Conservation (phyloP, 2,888 invertebrate genomes). For the Scaptodrosophila latifasciaeformis region DNA sequence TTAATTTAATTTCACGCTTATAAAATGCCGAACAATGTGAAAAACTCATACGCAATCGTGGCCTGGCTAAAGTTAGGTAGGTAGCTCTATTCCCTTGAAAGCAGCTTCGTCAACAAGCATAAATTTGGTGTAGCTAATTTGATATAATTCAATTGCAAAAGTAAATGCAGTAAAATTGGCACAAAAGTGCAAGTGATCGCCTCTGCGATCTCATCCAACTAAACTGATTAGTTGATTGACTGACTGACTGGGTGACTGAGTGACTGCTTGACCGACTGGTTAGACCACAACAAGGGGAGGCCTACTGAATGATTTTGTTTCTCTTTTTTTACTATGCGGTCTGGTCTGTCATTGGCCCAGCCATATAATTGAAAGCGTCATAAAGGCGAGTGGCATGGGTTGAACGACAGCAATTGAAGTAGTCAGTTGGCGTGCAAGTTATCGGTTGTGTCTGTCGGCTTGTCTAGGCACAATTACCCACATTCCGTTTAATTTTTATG, state of each 20-base stretch:
- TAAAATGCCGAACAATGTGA: constrained; percentile 54
- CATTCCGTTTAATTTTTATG: no score
- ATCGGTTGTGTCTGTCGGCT: constrained; percentile 7
- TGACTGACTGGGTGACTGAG: no score
- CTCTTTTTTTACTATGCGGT: no score
- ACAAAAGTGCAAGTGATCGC: constrained; percentile 15
- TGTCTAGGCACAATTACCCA: no score
- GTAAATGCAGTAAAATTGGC: constrained; percentile 14
- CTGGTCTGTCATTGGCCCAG: no score
- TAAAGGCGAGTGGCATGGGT: constrained; percentile 7
- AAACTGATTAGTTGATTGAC: no score
- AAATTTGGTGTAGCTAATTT: constrained; percentile 7
- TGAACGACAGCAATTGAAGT: constrained; percentile 3
- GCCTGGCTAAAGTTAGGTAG: no score
- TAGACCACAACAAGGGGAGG: no score
- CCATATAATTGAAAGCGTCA: constrained; percentile 32
- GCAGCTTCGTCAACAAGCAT: not conserved
- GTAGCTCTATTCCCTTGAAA: no score
- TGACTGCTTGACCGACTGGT: no score
- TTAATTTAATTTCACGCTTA: constrained; percentile 62
- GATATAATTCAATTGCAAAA: constrained; percentile 34
- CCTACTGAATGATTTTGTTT: no score
- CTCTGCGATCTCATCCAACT: no score
- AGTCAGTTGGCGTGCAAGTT: constrained; percentile 21
- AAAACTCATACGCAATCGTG: constrained; percentile 19